Evolutionary conservation across 2,113 vertebrate genomes (phyloP).

Genomic region (Enhydra lutris): DNA sequence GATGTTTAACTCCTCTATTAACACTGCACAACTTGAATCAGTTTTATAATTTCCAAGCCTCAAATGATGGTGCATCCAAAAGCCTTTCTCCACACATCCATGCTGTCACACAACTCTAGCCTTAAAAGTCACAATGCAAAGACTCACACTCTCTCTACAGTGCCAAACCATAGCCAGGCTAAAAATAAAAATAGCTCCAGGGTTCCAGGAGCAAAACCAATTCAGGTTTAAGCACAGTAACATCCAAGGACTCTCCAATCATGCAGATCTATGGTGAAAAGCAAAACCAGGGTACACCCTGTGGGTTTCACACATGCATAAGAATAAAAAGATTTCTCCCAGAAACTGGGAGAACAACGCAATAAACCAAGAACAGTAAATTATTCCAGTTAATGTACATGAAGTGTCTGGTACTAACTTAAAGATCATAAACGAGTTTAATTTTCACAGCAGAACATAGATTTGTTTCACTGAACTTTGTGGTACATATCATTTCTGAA

Average conservation of each 20-base stretch:
- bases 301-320: background rate
- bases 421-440: background rate
- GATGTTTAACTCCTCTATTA: background rate
- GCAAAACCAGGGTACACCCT: background rate
- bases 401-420: background rate
- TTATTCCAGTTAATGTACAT: background rate
- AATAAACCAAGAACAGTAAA: background rate
- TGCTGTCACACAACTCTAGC: background rate
- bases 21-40: background rate
- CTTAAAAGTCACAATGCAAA: slow-evolving; percentile 31
- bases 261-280: background rate
- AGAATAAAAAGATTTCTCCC: background rate
- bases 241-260: slow-evolving; percentile 21
- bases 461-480: background rate
- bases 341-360: background rate
- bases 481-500: background rate
- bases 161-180: slow-evolving; percentile 19
- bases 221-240: slow-evolving; percentile 34
- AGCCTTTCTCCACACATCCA: background rate
- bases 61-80: slow-evolving; percentile 35
- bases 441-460: background rate
- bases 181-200: slow-evolving; percentile 54
- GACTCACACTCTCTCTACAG: background rate
- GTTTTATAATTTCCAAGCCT: slow-evolving; percentile 45
- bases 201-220: slow-evolving; percentile 43